These are phyloP conservation scores for Pantherophis vulpinus DNA, from an alignment of 2,797 vertebrate genomes.

Conservation along the genomic window DNA sequence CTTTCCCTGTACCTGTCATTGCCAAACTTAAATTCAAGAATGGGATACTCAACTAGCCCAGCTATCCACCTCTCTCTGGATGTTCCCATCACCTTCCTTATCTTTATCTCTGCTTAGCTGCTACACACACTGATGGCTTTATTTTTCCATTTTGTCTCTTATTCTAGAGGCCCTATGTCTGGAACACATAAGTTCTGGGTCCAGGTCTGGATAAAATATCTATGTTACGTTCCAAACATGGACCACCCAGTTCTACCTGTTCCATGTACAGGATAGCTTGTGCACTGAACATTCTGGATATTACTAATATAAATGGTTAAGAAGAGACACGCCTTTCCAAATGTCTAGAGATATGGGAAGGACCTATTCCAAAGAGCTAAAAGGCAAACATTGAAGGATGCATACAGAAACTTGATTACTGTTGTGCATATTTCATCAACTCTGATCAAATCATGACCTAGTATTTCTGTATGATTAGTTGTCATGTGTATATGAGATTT, in stretches of 20 bases:
- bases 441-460: neutral
- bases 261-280: neutral
- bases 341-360: neutral
- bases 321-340: neutral
- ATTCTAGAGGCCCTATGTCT: neutral
- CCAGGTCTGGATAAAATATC: neutral
- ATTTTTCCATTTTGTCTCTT: neutral
- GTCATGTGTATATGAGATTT: slow-evolving; percentile 13
- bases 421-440: neutral
- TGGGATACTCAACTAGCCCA: neutral
- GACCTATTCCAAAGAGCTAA: neutral
- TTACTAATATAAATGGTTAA: neutral
- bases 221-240: neutral
- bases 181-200: neutral
- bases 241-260: neutral
- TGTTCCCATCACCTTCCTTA: neutral
- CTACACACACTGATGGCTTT: neutral
- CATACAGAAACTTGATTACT: neutral
- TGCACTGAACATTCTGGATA: neutral
- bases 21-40: neutral
- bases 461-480: slow-evolving; percentile 32
- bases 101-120: neutral
- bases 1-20: neutral
- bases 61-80: neutral
- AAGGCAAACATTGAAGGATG: neutral